These are phyloP conservation scores for Passer domesticus DNA, from an alignment of 2,113 vertebrate genomes.

Conservation along the genomic window DNA sequence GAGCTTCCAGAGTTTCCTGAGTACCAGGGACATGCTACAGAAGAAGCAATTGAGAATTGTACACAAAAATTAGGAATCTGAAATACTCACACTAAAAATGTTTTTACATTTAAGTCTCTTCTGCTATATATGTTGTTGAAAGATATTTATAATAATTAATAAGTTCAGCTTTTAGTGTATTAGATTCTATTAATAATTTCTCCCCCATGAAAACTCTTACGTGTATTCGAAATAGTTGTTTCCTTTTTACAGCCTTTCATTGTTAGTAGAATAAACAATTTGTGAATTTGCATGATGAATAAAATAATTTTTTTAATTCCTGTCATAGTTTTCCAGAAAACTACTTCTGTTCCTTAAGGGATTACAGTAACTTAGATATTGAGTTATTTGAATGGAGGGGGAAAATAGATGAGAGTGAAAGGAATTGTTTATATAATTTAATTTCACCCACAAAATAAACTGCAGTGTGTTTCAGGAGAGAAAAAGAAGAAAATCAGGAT, in stretches of 20 bases:
- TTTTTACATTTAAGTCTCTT: neutral
- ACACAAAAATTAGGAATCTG: neutral
- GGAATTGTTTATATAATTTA: neutral
- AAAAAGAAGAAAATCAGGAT: neutral
- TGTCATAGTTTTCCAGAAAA: neutral
- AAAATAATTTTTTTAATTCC: neutral
- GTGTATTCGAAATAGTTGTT: neutral
- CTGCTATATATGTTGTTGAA: neutral
- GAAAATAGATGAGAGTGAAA: neutral
- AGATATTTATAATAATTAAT: neutral
- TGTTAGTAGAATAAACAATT: neutral
- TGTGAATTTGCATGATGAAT: neutral
- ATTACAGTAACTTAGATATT: neutral
- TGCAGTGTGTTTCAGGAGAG: neutral
- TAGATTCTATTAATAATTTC: neutral
- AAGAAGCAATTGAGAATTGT: neutral
- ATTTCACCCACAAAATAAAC: neutral
- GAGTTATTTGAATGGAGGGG: neutral
- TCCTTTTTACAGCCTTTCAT: neutral
- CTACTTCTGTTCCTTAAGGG: neutral
- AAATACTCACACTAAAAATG: neutral
- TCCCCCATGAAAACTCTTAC: accelerated
- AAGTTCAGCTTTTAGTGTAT: neutral
- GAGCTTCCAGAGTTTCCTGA: neutral
- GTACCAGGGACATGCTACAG: neutral